These are phyloP conservation scores for Falcaria lacertinaria DNA, from an alignment of 2,888 invertebrate genomes.

Conservation along the genomic window DNA sequence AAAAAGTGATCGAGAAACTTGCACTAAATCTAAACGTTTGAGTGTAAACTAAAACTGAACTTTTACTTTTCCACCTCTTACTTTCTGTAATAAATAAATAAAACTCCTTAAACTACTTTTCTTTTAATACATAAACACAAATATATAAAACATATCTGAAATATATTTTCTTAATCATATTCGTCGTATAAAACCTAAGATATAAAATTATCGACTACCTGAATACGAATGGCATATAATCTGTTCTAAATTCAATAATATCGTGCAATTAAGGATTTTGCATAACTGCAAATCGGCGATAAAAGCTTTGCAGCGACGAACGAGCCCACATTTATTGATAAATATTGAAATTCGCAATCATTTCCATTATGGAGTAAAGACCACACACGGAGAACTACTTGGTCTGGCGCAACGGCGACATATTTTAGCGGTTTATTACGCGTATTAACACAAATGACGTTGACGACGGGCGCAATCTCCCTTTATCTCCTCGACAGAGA, in stretches of 20 bases:
- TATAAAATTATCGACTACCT: conserved; percentile 4
- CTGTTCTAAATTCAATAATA: conserved; percentile 36
- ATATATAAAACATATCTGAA: too few relatives aligned
- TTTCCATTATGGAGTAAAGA: conserved; percentile 48
- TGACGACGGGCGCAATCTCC: conserved; percentile 33
- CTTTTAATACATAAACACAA: too few relatives aligned
- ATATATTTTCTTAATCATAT: too few relatives aligned
- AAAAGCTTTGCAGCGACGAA: conserved; percentile 34
- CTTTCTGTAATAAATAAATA: too few relatives aligned
- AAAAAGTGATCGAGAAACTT: too few relatives aligned
- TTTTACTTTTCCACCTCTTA: too few relatives aligned
- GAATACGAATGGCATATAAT: conserved; percentile 10
- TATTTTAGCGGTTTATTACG: conserved; percentile 53
- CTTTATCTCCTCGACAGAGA: conserved; percentile 40
- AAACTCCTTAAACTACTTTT: too few relatives aligned
- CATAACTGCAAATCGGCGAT: conserved; percentile 41
- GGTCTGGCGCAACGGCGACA: conserved; percentile 35
- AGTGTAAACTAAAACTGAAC: too few relatives aligned
- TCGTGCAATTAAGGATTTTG: conserved; percentile 35
- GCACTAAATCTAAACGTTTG: too few relatives aligned
- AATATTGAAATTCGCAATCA: conserved; percentile 58
- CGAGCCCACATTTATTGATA: conserved; percentile 57
- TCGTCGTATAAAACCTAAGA: background rate
- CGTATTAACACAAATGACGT: conserved; percentile 40
- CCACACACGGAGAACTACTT: conserved; percentile 61